phyloP scores from a whole-genome alignment of 2,888 invertebrate species.

The Philaethria dido region DNA sequence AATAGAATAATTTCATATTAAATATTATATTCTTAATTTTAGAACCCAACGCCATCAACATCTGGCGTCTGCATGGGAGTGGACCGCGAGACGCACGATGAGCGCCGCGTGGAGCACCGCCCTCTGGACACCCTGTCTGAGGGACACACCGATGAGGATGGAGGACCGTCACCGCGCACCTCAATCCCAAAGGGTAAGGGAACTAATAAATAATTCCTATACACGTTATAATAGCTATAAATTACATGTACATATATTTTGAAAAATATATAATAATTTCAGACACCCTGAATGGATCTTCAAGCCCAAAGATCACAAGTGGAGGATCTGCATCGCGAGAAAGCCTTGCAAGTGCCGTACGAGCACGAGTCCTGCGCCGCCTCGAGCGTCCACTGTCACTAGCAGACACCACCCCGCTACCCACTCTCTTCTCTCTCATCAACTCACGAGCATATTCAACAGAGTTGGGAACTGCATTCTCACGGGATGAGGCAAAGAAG shows the following conservation, averaged over 20 bases:
- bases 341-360: constrained; percentile 62
- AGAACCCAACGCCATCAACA: constrained; percentile 74
- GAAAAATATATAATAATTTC: constrained; percentile 43
- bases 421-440: constrained; percentile 57
- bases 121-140: constrained; percentile 70
- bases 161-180: constrained; percentile 57
- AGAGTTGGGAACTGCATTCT: constrained; percentile 49
- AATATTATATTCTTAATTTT: neutral
- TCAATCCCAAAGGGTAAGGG: constrained; percentile 60
- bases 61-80: constrained; percentile 49
- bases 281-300: constrained; percentile 56
- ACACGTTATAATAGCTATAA: too few relatives aligned
- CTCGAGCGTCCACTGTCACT: constrained; percentile 68
- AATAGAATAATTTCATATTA: neutral
- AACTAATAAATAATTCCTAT: neutral
- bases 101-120: constrained; percentile 46
- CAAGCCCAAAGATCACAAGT: constrained; percentile 47
- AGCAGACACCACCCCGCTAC: constrained; percentile 57
- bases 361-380: constrained; percentile 59
- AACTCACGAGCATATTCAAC: constrained; percentile 60
- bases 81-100: constrained; percentile 40
- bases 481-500: constrained; percentile 46
- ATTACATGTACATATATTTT: too few relatives aligned
- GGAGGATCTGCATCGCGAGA: constrained; percentile 57
- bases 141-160: constrained; percentile 66